A percentile compares a stretch with the other conserved stretches of the same genome.
Conservation (phyloP, 1,140 invertebrate genomes). For the Leptinotarsa undecemlineata region DNA sequence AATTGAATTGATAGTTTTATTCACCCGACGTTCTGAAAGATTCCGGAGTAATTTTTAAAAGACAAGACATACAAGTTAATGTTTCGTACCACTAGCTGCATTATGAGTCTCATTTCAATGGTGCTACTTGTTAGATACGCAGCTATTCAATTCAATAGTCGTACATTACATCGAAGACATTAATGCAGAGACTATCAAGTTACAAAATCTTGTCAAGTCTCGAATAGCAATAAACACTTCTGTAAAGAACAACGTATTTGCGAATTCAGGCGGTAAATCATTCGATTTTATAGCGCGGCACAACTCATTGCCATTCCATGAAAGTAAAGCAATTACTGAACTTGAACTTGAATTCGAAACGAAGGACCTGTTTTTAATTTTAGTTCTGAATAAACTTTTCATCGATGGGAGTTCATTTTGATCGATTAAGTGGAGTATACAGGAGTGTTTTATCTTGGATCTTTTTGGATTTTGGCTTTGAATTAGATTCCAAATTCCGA, state of each 20-base stretch:
- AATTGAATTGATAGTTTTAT: constrained; percentile 4
- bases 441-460: no score
- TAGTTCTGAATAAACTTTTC: not conserved
- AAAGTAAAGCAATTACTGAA: not conserved
- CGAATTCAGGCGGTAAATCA: not conserved
- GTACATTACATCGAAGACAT: not conserved
- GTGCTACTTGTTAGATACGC: not conserved
- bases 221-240: not conserved
- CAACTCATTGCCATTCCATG: not conserved
- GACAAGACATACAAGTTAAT: not conserved
- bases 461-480: no score
- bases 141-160: not conserved
- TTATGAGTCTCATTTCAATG: not conserved
- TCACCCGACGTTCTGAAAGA: not conserved
- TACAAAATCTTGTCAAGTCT: not conserved
- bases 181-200: not conserved
- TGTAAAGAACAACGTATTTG: not conserved
- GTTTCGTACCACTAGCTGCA: not conserved
- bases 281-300: constrained; percentile 1
- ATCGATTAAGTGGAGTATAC: no score
- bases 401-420: no score
- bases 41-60: not conserved
- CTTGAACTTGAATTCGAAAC: not conserved
- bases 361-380: not conserved
- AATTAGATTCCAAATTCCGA: no score